Evolutionary conservation across 2,888 invertebrate species (phyloP).

Genomic region (Rotaria macrura): DNA sequence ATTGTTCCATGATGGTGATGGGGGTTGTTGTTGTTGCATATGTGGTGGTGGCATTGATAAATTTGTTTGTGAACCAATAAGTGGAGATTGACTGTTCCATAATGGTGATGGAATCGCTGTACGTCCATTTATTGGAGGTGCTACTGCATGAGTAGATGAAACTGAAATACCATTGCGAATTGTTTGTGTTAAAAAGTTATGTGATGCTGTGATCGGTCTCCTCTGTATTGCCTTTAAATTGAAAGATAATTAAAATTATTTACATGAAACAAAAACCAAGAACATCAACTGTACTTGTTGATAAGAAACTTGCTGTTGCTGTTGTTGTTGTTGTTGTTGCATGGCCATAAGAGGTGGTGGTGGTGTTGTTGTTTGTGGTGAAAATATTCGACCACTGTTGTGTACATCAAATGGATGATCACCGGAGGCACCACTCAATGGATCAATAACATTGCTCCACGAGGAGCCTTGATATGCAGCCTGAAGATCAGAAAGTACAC

Average conservation of each 20-base stretch:
- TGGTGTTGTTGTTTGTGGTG: neutral
- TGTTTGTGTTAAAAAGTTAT: neutral
- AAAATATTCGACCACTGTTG: neutral
- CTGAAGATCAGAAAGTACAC: neutral
- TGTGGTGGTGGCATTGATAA: slow-evolving; percentile 8
- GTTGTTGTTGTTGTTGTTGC: neutral
- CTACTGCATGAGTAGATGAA: neutral
- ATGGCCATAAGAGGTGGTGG: slow-evolving; percentile 12
- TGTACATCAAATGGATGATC: slow-evolving; percentile 3
- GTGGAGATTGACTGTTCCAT: slow-evolving; percentile 6
- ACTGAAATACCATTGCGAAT: neutral
- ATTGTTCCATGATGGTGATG: neutral
- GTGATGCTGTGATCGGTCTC: neutral
- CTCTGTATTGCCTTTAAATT: neutral
- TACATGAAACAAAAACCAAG: neutral
- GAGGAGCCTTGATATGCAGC: neutral
- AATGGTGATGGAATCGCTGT: neutral
- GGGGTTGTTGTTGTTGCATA: slow-evolving; percentile 13
- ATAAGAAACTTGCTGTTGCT: neutral
- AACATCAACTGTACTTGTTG: neutral
- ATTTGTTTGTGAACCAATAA: neutral
- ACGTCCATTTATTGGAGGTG: neutral
- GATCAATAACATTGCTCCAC: neutral
- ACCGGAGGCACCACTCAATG: neutral
- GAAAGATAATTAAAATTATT: neutral